Percentiles rank a stretch among this genome's conserved stretches.
Conservation (phyloP, 1,140 invertebrate species). For the Tetraneura akinire region DNA sequence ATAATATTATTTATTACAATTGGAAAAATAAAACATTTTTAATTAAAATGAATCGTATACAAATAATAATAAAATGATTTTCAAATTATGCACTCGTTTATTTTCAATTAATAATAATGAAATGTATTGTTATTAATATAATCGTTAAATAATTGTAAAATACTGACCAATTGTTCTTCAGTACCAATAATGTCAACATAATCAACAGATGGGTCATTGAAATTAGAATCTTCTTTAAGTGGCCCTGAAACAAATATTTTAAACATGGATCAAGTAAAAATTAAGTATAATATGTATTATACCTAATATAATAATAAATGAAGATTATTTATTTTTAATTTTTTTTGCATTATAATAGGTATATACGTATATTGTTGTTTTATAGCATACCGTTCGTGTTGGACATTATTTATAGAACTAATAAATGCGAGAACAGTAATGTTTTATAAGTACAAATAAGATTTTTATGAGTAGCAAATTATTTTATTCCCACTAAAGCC, state of each 20-base stretch:
- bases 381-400: constrained; percentile 9
- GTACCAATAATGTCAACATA: constrained; percentile 44
- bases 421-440: neutral
- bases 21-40: neutral
- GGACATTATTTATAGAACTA: neutral
- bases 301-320: neutral
- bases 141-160: neutral
- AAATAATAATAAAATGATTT: neutral
- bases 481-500: neutral
- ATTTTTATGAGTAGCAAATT: neutral
- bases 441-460: neutral
- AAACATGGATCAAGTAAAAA: neutral
- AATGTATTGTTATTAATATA: constrained; percentile 16
- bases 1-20: too few species aligned
- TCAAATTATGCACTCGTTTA: neutral
- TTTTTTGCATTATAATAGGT: neutral
- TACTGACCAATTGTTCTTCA: constrained; percentile 47
- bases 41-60: constrained; percentile 4
- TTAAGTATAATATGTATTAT: neutral
- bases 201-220: constrained; percentile 27
- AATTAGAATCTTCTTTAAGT: constrained; percentile 47
- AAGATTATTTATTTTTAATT: neutral
- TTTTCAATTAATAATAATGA: neutral
- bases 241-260: constrained; percentile 29
- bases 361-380: neutral